Percentiles rank a stretch among this genome's conserved stretches.
Conservation (phyloP, 2,888 invertebrate genomes). For the Mimachlamys varia region DNA sequence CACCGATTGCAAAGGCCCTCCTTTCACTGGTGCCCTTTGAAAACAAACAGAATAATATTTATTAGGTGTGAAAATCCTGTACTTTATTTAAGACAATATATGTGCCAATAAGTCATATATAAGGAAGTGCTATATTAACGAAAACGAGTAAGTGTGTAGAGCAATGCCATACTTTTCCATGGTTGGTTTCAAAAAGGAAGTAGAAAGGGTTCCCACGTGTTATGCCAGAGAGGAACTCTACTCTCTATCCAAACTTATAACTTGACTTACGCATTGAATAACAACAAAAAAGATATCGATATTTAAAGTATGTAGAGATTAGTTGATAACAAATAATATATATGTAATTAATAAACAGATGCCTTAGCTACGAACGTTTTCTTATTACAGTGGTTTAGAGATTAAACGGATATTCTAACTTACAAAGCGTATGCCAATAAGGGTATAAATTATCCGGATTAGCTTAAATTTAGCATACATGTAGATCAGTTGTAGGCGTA, state of each 20-base stretch:
- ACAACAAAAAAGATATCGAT: not conserved
- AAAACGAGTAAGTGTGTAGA: not conserved
- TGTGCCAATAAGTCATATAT: not conserved
- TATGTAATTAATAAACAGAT: too few relatives aligned
- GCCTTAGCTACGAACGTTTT: too few relatives aligned
- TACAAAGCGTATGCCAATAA: not conserved
- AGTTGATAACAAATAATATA: too few relatives aligned
- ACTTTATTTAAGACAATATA: not conserved
- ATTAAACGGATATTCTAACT: not conserved
- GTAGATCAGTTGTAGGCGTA: too few relatives aligned
- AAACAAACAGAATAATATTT: slow-evolving; percentile 43
- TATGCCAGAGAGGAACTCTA: slow-evolving; percentile 36
- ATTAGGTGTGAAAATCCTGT: not conserved
- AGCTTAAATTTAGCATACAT: too few relatives aligned
- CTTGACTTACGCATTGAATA: not conserved
- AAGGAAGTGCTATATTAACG: not conserved
- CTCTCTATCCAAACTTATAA: not conserved
- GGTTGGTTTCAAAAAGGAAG: slow-evolving; percentile 51
- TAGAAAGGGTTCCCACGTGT: slow-evolving; percentile 52
- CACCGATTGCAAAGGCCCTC: slow-evolving; percentile 88
- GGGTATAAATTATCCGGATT: not conserved
- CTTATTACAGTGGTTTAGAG: not conserved
- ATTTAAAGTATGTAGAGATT: too few relatives aligned
- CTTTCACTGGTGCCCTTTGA: slow-evolving; percentile 61
- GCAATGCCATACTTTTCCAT: slow-evolving; percentile 32